Percentiles rank a stretch among this genome's conserved stretches.
These are phyloP conservation scores for Hemistola chrysoprasaria DNA, from an alignment of 2,888 invertebrate genomes.

Conservation along the genomic window DNA sequence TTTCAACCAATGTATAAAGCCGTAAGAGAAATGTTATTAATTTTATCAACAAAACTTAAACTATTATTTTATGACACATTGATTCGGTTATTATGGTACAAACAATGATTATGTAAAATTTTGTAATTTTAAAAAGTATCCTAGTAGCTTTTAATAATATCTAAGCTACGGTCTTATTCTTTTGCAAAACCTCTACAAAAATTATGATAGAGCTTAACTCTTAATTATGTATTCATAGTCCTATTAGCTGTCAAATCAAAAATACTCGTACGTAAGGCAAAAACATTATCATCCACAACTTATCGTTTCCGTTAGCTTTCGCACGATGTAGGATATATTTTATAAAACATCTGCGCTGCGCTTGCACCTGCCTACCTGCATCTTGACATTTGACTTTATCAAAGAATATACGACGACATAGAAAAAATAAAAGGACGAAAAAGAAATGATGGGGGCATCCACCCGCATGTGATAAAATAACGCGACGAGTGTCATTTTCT, in stretches of 20 bases:
- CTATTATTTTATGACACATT: too few species aligned
- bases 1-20: too few species aligned
- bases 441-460: conserved; percentile 10
- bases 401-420: conserved; percentile 24
- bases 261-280: conserved; percentile 1
- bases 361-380: conserved; percentile 53
- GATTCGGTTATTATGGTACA: too few species aligned
- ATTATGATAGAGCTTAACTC: too few species aligned
- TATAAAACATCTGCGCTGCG: conserved; percentile 19
- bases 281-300: conserved; percentile 1
- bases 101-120: too few species aligned
- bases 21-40: too few species aligned
- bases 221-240: not conserved
- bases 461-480: conserved; percentile 12
- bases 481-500: conserved; percentile 8
- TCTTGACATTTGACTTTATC: conserved; percentile 23
- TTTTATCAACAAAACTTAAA: too few species aligned
- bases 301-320: conserved; percentile 28
- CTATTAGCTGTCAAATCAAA: not conserved
- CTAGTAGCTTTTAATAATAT: too few species aligned
- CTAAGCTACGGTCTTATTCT: too few species aligned
- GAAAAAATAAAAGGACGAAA: conserved; percentile 3
- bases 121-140: too few species aligned
- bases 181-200: not conserved
- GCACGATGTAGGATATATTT: conserved; percentile 13